phyloP scores from a whole-genome alignment of 2,888 invertebrate genomes.

The Tinea trinotella region DNA sequence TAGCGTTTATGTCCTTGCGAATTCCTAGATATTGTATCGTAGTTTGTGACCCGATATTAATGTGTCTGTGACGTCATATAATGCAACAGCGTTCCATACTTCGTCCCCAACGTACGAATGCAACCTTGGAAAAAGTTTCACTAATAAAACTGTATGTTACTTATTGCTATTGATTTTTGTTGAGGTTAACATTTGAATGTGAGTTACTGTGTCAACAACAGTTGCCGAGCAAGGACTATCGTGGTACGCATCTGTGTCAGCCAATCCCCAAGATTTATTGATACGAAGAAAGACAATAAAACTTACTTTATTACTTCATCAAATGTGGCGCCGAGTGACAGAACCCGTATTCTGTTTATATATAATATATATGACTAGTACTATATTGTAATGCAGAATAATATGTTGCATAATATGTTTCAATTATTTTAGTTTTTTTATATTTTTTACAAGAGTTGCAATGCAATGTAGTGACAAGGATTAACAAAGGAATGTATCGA shows the following conservation, averaged over 20 bases:
- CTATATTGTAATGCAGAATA: background rate
- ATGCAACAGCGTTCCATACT: no score
- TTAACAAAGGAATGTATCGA: no score
- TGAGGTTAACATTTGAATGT: background rate
- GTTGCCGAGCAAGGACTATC: slow-evolving; percentile 29
- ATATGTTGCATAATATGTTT: no score
- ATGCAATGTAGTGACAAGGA: no score
- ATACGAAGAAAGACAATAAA: slow-evolving; percentile 45
- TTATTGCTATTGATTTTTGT: slow-evolving; percentile 10
- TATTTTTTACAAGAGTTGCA: no score
- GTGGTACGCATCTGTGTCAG: slow-evolving; percentile 37
- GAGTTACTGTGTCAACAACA: slow-evolving; percentile 34
- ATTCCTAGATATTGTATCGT: background rate
- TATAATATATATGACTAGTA: background rate
- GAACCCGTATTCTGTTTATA: background rate
- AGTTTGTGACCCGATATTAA: background rate
- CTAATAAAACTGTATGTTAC: background rate
- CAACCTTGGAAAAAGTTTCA: slow-evolving; percentile 1
- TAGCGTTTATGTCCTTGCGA: background rate
- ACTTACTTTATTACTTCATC: slow-evolving; percentile 55
- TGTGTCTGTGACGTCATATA: no score
- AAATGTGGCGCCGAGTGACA: slow-evolving; percentile 33
- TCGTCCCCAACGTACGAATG: no score
- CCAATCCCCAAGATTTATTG: slow-evolving; percentile 43
- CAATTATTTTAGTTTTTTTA: no score